A percentile compares a stretch with the other conserved stretches of the same genome.
Evolutionary conservation across 2,888 invertebrate species (phyloP).

Genomic region (Dugesia japonica): DNA sequence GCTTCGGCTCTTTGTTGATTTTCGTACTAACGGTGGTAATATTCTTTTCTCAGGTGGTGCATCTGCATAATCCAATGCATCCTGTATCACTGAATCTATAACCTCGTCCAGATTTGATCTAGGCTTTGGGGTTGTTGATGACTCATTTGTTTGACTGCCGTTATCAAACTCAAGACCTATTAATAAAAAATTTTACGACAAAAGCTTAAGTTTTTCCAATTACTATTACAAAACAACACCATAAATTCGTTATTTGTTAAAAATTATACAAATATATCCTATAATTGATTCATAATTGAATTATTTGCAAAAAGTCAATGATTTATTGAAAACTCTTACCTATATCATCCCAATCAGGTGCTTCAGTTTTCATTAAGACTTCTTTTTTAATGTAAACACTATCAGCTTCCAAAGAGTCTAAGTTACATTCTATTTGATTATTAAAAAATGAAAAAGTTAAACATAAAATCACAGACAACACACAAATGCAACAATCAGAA

Average conservation of each 20-base stretch:
- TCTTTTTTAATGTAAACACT: too few relatives aligned
- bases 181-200: neutral
- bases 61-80: neutral
- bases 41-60: neutral
- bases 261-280: too few relatives aligned
- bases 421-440: too few relatives aligned
- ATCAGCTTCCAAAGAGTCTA: too few relatives aligned
- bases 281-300: too few relatives aligned
- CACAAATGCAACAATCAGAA: too few relatives aligned
- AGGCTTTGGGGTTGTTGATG: neutral
- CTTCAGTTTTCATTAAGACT: too few relatives aligned
- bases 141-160: conserved; percentile 12
- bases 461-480: too few relatives aligned
- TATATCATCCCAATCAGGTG: too few relatives aligned
- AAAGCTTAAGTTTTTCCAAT: neutral
- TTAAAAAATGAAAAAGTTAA: too few relatives aligned
- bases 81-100: neutral
- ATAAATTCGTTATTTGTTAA: neutral
- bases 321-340: too few relatives aligned
- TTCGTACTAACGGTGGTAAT: neutral
- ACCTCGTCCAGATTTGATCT: conserved; percentile 2
- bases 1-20: neutral
- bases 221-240: conserved; percentile 13
- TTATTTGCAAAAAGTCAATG: too few relatives aligned
- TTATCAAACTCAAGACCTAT: conserved; percentile 3